A percentile compares a stretch with the other conserved stretches of the same genome.
phyloP scores from a whole-genome alignment of 2,888 invertebrate species.

The Linyphia triangularis region DNA sequence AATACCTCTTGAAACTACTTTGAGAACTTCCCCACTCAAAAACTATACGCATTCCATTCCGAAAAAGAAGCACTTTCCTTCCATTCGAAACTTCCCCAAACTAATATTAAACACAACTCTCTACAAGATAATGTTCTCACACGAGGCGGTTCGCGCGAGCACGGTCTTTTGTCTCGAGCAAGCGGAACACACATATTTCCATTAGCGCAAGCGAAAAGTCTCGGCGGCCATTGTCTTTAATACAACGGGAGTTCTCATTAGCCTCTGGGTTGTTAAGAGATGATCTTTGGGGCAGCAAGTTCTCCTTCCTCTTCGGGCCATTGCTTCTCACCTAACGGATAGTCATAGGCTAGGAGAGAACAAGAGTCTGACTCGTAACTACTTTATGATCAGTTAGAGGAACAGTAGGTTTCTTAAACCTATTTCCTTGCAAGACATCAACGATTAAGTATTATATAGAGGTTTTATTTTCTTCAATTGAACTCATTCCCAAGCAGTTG shows the following conservation, averaged over 20 bases:
- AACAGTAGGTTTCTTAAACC: too few species aligned
- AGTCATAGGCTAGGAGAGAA: too few species aligned
- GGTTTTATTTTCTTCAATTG: too few species aligned
- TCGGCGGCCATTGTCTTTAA: neutral
- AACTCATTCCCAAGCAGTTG: too few species aligned
- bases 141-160: neutral
- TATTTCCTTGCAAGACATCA: too few species aligned
- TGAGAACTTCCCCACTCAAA: too few species aligned
- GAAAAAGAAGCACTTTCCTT: neutral
- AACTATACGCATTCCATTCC: neutral
- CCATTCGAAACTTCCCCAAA: neutral
- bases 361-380: neutral
- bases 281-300: neutral
- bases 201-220: conserved; percentile 10
- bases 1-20: too few species aligned
- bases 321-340: conserved; percentile 1
- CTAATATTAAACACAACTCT: neutral
- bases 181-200: conserved; percentile 17
- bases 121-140: conserved; percentile 18
- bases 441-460: too few species aligned
- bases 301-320: conserved; percentile 5
- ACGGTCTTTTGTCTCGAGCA: conserved; percentile 3
- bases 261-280: conserved; percentile 2
- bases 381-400: neutral
- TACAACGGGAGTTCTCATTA: neutral